A percentile compares a stretch with the other conserved stretches of the same genome.
phyloP scores from a whole-genome alignment of 2,797 vertebrate species.

The Ptychobarbus kaznakovi region DNA sequence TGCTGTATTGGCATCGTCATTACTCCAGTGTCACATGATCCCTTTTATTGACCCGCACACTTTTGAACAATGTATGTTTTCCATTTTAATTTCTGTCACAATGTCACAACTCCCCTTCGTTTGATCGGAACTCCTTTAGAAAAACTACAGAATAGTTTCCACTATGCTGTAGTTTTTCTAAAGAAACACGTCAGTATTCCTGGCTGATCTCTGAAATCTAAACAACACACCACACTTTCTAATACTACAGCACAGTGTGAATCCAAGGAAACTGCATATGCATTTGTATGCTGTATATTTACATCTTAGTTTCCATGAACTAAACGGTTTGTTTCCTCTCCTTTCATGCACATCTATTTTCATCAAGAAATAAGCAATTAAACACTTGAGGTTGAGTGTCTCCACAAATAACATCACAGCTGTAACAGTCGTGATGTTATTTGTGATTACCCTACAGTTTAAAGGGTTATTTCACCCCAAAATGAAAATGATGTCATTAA shows the following conservation, averaged over 20 bases:
- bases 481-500: too few relatives aligned
- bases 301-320: background rate
- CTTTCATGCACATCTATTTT: background rate
- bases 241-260: conserved; percentile 7
- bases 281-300: background rate
- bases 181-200: background rate
- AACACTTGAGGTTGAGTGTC: conserved; percentile 1
- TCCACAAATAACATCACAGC: conserved; percentile 4
- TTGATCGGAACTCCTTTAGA: too few relatives aligned
- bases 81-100: background rate
- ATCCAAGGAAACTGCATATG: background rate
- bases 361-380: conserved; percentile 5
- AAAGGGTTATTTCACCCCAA: too few relatives aligned
- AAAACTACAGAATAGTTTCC: too few relatives aligned
- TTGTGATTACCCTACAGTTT: background rate
- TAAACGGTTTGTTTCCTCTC: background rate
- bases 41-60: background rate
- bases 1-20: background rate
- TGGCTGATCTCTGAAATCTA: background rate
- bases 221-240: background rate
- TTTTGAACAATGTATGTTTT: background rate
- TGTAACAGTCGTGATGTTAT: background rate
- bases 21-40: background rate
- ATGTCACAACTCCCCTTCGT: background rate
- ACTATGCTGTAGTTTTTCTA: background rate